Percentiles rank a stretch among this genome's conserved stretches.
These are phyloP conservation scores for Anoplopoma fimbria DNA, from an alignment of 2,113 vertebrate genomes.

Conservation along the genomic window DNA sequence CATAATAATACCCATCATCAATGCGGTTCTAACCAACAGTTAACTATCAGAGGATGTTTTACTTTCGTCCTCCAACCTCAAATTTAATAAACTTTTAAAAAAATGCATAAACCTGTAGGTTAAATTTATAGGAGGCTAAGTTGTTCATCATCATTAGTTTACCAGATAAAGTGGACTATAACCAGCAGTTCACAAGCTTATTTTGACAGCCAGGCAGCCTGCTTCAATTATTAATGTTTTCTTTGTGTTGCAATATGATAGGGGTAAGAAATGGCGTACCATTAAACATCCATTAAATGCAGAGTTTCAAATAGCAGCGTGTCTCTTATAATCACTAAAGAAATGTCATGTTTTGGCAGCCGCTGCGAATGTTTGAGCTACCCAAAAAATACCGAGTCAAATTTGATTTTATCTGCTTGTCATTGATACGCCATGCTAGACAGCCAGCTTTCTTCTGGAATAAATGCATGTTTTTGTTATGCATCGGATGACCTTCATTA, in stretches of 20 bases:
- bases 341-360: slow-evolving; percentile 46
- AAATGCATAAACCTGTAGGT: no score
- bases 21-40: no score
- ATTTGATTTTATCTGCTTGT: slow-evolving; percentile 46
- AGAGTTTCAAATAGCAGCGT: slow-evolving; percentile 21
- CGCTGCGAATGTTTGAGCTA: slow-evolving; percentile 13
- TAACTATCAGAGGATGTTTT: no score
- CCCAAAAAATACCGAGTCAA: background rate
- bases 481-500: slow-evolving; percentile 28
- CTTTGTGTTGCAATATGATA: slow-evolving; percentile 25
- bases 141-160: background rate
- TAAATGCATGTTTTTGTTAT: slow-evolving; percentile 1
- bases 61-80: no score
- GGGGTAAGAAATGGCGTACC: slow-evolving; percentile 22
- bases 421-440: background rate
- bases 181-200: background rate
- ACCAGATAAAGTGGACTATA: background rate
- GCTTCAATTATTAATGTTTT: background rate
- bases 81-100: no score
- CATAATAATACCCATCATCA: no score
- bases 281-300: slow-evolving; percentile 46
- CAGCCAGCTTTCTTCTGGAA: slow-evolving; percentile 23
- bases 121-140: background rate
- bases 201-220: slow-evolving; percentile 7
- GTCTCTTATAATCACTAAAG: slow-evolving; percentile 20